A percentile compares a stretch with the other conserved stretches of the same genome.
These are phyloP conservation scores for Acanthurus lineatus DNA, from an alignment of 2,797 vertebrate species.

Conservation along the genomic window DNA sequence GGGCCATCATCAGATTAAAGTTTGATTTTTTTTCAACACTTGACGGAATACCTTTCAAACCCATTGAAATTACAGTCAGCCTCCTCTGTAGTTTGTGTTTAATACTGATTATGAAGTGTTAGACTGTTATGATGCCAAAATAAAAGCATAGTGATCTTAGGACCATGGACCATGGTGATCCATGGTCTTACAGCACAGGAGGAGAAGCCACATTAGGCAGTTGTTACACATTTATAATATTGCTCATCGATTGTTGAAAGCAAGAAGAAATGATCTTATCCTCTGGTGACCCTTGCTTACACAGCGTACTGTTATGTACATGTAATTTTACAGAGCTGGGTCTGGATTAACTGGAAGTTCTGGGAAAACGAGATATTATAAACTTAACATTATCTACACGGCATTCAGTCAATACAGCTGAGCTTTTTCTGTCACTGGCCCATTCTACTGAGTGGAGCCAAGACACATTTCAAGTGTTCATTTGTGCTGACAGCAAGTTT, in stretches of 20 bases:
- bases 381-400: background rate
- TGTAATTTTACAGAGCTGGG: background rate
- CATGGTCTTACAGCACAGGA: too few species aligned
- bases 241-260: too few species aligned
- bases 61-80: too few species aligned
- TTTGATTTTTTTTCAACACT: too few species aligned
- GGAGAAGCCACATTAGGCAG: too few species aligned
- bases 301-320: background rate
- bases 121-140: too few species aligned
- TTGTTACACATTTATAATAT: too few species aligned
- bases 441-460: slow-evolving; percentile 34
- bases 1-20: background rate
- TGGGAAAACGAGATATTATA: background rate
- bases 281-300: background rate
- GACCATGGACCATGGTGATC: too few species aligned
- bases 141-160: too few species aligned
- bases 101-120: too few species aligned
- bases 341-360: background rate
- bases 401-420: slow-evolving; percentile 8
- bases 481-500: slow-evolving; percentile 51
- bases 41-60: too few species aligned
- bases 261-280: background rate
- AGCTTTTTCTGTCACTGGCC: slow-evolving; percentile 38
- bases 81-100: too few species aligned
- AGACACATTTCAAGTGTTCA: slow-evolving; percentile 49